Percentiles rank a stretch among this genome's conserved stretches.
Conservation (phyloP, 2,888 invertebrate species). For the Melanchra persicariae region DNA sequence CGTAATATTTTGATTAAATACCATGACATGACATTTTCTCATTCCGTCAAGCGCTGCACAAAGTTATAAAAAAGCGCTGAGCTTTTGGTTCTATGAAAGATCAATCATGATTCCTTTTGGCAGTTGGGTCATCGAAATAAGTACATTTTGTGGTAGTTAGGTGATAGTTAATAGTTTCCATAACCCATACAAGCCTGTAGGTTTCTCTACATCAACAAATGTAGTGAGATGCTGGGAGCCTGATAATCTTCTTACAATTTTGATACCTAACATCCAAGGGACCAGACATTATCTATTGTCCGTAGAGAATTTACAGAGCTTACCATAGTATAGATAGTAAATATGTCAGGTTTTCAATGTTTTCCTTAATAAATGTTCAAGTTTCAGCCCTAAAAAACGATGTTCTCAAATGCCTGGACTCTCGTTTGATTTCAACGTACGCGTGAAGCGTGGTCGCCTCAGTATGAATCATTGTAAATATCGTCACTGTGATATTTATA, state of each 20-base stretch:
- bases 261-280: neutral
- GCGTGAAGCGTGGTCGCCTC: neutral
- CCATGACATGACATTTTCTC: conserved; percentile 64
- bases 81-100: conserved; percentile 12
- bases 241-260: neutral
- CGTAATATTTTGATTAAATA: conserved; percentile 32
- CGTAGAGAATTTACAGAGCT: neutral
- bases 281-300: neutral
- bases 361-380: neutral
- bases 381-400: conserved; percentile 6
- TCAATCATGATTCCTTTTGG: conserved; percentile 29
- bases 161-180: conserved; percentile 2
- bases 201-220: neutral
- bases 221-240: too few species aligned
- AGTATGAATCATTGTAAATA: conserved; percentile 71
- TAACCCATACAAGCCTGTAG: conserved; percentile 1
- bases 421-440: conserved; percentile 32
- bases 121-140: conserved; percentile 36
- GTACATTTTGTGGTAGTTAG: conserved; percentile 43
- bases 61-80: neutral
- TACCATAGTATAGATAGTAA: conserved; percentile 5
- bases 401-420: conserved; percentile 39
- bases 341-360: conserved; percentile 8
- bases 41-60: conserved; percentile 25
- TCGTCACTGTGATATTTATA: conserved; percentile 72